Evolutionary conservation across 2,888 invertebrate species (phyloP), one percentile per base, ranked within the genome.

Genomic region (Portevinia maculata): DNA sequence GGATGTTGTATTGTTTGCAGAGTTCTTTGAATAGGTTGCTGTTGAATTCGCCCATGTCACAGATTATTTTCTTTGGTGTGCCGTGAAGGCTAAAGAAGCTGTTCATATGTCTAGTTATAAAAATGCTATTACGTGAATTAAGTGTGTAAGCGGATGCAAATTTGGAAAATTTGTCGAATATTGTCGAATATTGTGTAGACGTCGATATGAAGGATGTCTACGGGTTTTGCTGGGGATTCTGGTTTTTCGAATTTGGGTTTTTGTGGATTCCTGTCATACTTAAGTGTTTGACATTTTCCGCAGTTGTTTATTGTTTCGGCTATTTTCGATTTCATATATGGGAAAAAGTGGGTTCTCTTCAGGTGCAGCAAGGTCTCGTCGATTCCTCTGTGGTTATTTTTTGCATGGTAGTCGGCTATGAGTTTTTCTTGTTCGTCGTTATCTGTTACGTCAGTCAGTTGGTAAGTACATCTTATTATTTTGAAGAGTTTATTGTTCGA

Each of bases 311-410:
- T 55, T 1, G 11, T 55, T 55, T 37, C 15, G 1, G 7, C 6
- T 1, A 55, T 55, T 13, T 55, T 55, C 0, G 5, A 24, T 11
- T 55, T 55, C 37, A 39, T 39, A 24, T 21, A 37, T 0, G 55
- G 55, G 24, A 39, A 39, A 24, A 6, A 55, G 24, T 39, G 11
- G 7, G 21, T 19, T 39, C 39, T 19, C 7, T 55, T 39, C 28
- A 65, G 28, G 28, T 65, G 52, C 9, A 41, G 15, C 3, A 41
- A 28, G 1, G 52, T 65, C 41, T 65, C 64, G 8, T 65, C 52
- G 4, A 83, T 76, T 9, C 76, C 71, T 19, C 76, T 55, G 41
- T 83, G 76, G 30, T 76, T 75, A 13, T 37, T 52, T 11, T 71
- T 71, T n/a, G 46, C 55, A 24, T 76, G 83, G 34, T 83, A 71